phyloP scores from a whole-genome alignment of 1,140 invertebrate species.

The Zaprionus ornatus region DNA sequence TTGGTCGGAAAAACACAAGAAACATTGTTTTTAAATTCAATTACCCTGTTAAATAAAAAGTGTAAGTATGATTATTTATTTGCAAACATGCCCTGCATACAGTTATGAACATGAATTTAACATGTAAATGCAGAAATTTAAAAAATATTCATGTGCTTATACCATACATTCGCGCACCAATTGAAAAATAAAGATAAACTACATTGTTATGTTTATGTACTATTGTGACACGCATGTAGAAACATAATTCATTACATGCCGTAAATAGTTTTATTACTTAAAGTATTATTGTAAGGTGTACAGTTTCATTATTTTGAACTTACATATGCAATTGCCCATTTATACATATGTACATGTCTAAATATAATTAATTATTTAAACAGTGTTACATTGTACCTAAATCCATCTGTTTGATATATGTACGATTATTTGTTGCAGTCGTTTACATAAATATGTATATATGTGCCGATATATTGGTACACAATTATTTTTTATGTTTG shows the following conservation, averaged over 20 bases:
- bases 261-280: not conserved
- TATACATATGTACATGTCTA: not conserved
- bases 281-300: not conserved
- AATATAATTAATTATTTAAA: not conserved
- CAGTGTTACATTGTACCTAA: not conserved
- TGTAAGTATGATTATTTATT: constrained; percentile 24
- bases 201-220: not conserved
- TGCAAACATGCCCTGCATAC: not conserved
- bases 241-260: not conserved
- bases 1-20: constrained; percentile 25
- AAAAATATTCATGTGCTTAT: not conserved
- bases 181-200: not conserved
- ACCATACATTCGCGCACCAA: not conserved
- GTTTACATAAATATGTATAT: not conserved
- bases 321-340: not conserved
- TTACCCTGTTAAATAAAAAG: constrained; percentile 4
- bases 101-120: not conserved
- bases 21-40: constrained; percentile 11
- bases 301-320: not conserved
- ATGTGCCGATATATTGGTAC: no score
- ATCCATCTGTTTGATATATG: not conserved
- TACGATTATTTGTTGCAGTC: not conserved
- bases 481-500: no score
- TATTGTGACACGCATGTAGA: not conserved
- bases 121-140: not conserved